phyloP scores from a whole-genome alignment of 2,797 vertebrate genomes.

The Luscinia megarhynchos region DNA sequence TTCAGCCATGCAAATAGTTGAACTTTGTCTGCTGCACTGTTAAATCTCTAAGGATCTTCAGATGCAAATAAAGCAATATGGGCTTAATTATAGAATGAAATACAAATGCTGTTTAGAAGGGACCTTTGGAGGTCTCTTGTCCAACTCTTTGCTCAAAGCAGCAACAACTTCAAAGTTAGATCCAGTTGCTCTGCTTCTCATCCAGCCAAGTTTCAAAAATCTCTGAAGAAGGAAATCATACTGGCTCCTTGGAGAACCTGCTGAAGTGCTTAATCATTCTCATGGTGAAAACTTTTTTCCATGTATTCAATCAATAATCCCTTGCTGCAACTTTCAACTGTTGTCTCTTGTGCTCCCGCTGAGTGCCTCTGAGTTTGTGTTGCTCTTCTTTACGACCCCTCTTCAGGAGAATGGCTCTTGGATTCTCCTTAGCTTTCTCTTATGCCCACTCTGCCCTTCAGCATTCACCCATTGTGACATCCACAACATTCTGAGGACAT shows the following conservation, averaged over 20 bases:
- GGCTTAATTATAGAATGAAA: conserved; percentile 17
- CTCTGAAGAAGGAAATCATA: neutral
- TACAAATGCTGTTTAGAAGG: neutral
- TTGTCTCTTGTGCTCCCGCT: neutral
- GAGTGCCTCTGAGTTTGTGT: neutral
- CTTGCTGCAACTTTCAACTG: neutral
- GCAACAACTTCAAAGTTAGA: neutral
- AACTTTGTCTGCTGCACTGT: neutral
- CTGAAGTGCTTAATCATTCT: neutral
- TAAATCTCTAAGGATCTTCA: neutral
- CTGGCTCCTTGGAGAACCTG: neutral
- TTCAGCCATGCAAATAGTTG: conserved; percentile 17
- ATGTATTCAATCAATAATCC: neutral
- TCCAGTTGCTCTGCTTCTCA: neutral
- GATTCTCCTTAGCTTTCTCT: neutral
- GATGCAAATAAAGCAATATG: neutral
- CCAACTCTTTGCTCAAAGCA: neutral
- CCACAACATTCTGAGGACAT: neutral
- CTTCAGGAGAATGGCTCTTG: neutral
- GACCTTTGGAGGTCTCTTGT: neutral
- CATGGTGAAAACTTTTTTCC: neutral
- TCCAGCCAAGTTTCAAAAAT: neutral
- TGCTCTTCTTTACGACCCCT: neutral
- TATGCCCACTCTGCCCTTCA: accelerated
- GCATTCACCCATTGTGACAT: neutral